A percentile compares a stretch with the other conserved stretches of the same genome.
Conservation (phyloP, 2,888 invertebrate genomes). For the Erebia ligea region DNA sequence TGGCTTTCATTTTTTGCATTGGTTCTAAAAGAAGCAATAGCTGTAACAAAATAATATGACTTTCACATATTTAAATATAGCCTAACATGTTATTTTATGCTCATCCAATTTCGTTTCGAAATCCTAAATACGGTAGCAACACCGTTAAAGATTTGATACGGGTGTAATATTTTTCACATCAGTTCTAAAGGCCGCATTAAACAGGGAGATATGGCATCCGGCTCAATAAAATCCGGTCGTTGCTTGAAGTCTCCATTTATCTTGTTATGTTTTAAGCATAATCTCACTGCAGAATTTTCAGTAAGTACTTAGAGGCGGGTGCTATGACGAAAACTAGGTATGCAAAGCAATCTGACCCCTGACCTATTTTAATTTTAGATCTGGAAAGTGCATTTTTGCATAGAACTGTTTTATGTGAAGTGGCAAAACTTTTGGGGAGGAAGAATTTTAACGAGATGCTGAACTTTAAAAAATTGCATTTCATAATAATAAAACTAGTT, state of each 20-base stretch:
- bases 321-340: not conserved
- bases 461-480: not conserved
- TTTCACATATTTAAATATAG: not conserved
- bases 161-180: conserved; percentile 2
- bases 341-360: conserved; percentile 1
- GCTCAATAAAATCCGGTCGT: conserved; percentile 51
- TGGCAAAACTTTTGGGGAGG: not conserved
- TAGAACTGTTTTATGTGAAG: not conserved
- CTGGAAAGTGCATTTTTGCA: not conserved
- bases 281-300: conserved; percentile 50
- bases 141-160: not conserved
- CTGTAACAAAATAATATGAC: too few species aligned
- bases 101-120: not conserved
- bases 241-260: conserved; percentile 48
- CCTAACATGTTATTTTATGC: not conserved
- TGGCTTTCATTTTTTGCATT: too few species aligned
- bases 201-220: conserved; percentile 38
- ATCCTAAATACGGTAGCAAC: not conserved
- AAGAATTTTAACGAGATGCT: not conserved
- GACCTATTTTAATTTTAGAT: conserved; percentile 2
- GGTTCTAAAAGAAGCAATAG: too few species aligned
- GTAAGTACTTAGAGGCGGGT: not conserved
- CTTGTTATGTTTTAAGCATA: conserved; percentile 56
- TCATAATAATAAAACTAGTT: not conserved
- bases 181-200: conserved; percentile 31